Evolutionary conservation across 2,113 vertebrate species (phyloP).

Genomic region (Formicarius rufipectus): DNA sequence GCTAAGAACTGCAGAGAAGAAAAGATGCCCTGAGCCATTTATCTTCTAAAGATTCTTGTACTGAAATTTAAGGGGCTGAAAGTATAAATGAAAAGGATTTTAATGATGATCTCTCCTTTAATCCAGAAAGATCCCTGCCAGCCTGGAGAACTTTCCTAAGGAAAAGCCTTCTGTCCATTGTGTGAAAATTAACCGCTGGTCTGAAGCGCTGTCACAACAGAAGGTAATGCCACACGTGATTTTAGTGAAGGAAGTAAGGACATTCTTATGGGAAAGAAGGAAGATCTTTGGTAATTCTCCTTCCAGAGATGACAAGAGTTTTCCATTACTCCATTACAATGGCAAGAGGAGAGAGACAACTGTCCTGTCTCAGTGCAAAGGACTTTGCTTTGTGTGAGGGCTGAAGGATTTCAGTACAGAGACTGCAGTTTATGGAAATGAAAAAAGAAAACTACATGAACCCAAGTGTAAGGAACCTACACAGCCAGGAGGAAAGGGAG

Average conservation of each 20-base stretch:
- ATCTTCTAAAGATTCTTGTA: slow-evolving; percentile 32
- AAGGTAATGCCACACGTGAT: background rate
- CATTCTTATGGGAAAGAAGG: background rate
- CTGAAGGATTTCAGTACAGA: background rate
- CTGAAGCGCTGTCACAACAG: background rate
- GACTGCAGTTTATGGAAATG: background rate
- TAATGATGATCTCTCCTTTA: slow-evolving; percentile 34
- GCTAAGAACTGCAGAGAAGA: slow-evolving; percentile 14
- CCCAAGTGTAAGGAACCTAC: background rate
- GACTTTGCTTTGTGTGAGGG: background rate
- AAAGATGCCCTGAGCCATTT: slow-evolving; percentile 19
- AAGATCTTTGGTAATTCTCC: background rate
- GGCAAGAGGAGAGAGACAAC: background rate
- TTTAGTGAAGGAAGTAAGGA: slow-evolving; percentile 15
- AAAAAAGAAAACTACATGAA: background rate
- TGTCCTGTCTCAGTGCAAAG: background rate
- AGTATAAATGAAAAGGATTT: slow-evolving; percentile 37
- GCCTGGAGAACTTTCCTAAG: background rate
- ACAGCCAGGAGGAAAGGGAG: background rate
- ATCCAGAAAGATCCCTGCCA: slow-evolving; percentile 12
- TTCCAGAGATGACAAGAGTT: background rate
- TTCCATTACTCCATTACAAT: background rate
- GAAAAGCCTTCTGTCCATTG: background rate
- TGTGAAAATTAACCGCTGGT: background rate
- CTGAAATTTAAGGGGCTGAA: slow-evolving; percentile 48